These are phyloP conservation scores for Lycaon pictus DNA, from an alignment of 2,113 vertebrate genomes.

Conservation along the genomic window DNA sequence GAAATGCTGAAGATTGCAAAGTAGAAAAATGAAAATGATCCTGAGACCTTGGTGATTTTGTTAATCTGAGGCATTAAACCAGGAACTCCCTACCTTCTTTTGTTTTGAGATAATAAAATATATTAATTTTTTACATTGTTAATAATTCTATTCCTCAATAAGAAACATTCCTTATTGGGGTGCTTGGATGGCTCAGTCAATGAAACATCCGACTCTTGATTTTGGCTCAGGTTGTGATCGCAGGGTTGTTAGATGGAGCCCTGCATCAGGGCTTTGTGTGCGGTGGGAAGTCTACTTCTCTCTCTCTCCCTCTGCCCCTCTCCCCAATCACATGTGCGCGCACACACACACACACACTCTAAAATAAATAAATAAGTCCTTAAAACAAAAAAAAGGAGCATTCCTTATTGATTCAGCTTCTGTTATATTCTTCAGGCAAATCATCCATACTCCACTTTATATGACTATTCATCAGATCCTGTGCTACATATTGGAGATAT, in stretches of 20 bases:
- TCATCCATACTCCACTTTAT: conserved; percentile 1
- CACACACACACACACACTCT: too few species aligned
- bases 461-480: background rate
- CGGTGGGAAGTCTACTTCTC: background rate
- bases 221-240: background rate
- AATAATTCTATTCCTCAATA: conserved; percentile 31
- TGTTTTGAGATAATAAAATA: conserved; percentile 41
- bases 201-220: background rate
- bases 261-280: background rate
- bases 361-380: background rate
- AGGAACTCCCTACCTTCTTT: background rate
- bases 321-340: background rate
- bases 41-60: background rate
- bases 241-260: background rate
- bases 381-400: background rate
- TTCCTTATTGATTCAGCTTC: conserved; percentile 10
- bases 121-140: conserved; percentile 19
- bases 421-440: conserved; percentile 1
- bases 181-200: background rate
- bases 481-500: background rate
- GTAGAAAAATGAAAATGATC: background rate
- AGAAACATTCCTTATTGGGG: background rate
- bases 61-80: background rate
- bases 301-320: background rate
- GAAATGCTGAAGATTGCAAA: conserved; percentile 23